Evolutionary conservation across 2,797 vertebrate species (phyloP).

Genomic region (Staurois parvus): DNA sequence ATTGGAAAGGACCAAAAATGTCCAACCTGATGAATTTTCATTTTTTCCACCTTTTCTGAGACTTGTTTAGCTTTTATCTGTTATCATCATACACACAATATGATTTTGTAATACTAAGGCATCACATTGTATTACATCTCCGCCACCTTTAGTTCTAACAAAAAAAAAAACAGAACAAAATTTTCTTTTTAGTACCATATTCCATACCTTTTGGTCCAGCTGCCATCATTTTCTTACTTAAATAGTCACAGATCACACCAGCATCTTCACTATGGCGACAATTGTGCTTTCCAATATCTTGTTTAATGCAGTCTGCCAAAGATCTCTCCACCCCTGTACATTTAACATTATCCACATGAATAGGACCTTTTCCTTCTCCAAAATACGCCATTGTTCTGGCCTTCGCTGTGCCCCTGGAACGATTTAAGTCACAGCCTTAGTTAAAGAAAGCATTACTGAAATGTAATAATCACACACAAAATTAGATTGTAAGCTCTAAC

Average conservation of each 20-base stretch:
- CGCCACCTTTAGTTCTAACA: too few relatives aligned
- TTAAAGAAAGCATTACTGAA: neutral
- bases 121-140: neutral
- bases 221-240: constrained; percentile 69
- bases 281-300: constrained; percentile 89
- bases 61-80: neutral
- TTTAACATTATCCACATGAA: constrained; percentile 92
- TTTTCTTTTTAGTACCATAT: neutral
- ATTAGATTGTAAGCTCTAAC: too few relatives aligned
- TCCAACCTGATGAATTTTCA: too few relatives aligned
- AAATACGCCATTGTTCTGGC: constrained; percentile 96
- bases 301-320: constrained; percentile 90
- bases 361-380: constrained; percentile 92
- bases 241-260: constrained; percentile 92
- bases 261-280: constrained; percentile 97
- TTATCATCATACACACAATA: neutral
- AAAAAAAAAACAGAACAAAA: too few relatives aligned
- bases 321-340: constrained; percentile 88
- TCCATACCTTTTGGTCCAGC: constrained; percentile 73
- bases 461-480: too few relatives aligned
- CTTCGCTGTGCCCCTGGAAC: constrained; percentile 84
- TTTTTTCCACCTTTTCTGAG: neutral
- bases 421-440: too few relatives aligned
- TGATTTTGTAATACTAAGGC: neutral
- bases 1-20: too few relatives aligned